Percentiles rank a stretch among this genome's conserved stretches.
Evolutionary conservation across 2,797 vertebrate species (phyloP).

Genomic region (Nasua narica): DNA sequence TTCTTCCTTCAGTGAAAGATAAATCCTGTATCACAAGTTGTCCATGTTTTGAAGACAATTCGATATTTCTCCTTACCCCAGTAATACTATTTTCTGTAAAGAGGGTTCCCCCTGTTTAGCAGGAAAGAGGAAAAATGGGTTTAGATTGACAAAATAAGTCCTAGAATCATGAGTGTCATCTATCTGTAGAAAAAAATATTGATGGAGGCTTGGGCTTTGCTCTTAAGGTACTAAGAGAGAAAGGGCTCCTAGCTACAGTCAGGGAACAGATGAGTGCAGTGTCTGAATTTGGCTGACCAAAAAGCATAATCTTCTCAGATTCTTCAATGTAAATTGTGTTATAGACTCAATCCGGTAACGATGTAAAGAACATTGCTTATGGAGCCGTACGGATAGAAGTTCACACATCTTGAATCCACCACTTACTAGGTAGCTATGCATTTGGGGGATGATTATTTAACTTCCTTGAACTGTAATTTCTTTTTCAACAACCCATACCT

Average conservation of each 20-base stretch:
- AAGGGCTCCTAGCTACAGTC: not conserved
- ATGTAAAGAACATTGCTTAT: not conserved
- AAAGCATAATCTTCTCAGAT: not conserved
- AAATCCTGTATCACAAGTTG: not conserved
- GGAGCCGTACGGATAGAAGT: not conserved
- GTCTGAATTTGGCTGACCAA: not conserved
- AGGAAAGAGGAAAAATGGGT: not conserved
- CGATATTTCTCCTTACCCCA: not conserved
- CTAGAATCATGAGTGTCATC: not conserved
- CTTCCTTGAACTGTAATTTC: constrained; percentile 1
- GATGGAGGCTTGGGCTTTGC: not conserved
- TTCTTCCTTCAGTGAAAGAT: not conserved
- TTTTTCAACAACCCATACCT: constrained; percentile 30
- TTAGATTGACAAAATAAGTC: not conserved
- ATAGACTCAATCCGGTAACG: not conserved
- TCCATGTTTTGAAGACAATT: not conserved
- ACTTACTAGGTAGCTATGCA: not conserved
- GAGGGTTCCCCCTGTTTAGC: not conserved
- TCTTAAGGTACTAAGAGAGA: not conserved
- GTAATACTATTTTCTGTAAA: not conserved
- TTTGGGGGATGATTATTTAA: constrained; percentile 11
- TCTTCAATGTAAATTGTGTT: not conserved
- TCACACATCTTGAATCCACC: not conserved
- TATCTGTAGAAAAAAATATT: not conserved
- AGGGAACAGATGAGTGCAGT: not conserved